Base-by-base conservation (phyloP, 2,797 vertebrate species). In the Ctenochaetus hawaiiensis region DNA sequence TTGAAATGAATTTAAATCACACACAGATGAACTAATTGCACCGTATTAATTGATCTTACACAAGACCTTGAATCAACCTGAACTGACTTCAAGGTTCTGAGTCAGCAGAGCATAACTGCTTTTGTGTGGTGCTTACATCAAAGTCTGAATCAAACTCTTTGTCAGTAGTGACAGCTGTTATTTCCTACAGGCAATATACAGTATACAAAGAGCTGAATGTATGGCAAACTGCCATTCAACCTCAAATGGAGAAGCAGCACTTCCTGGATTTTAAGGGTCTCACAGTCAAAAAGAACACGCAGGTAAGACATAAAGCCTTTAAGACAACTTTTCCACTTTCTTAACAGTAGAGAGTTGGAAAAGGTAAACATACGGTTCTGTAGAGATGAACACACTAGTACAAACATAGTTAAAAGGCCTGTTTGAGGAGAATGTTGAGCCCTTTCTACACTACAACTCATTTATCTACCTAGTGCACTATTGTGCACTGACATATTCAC, bases 401-500 rank as follows among this genome's bases (percentile, higher is more conserved):
- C 63, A 62, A 52, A 74, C 37, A 71, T 30, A 3, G 12, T 66
- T 63, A 63, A 37, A 41, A 66, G 61, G 60, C 57, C 70, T 60
- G 51, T 73, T 73, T 43, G 56, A 68, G 74, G 61, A 77, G 45
- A 18, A 74, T 54, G 68, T 57, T 69, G 57, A 86, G 78, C 82
- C 82, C 72, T 82, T 81, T 78, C 56, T 69, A 44, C 59, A 16
- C 59, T 23, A 26, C 49, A 57, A 64, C 48, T 61, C 48, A 44
- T 48, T 18, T 41, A 12, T 74, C 57, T 30, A 39, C 34, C 47
- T 26, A n/a, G n/a, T 23, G 18, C 16, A 49, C 43, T n/a, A 58
- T 8, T 53, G 70, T 67, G 47, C 54, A 53, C 63, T 10, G 62
- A 63, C 67, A 11, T 20, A 14, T 68, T 41, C 56, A 16, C 63